Percentiles rank a stretch among this genome's conserved stretches.
These are phyloP conservation scores for Dynastes maya DNA, from an alignment of 2,888 invertebrate genomes.

Conservation along the genomic window DNA sequence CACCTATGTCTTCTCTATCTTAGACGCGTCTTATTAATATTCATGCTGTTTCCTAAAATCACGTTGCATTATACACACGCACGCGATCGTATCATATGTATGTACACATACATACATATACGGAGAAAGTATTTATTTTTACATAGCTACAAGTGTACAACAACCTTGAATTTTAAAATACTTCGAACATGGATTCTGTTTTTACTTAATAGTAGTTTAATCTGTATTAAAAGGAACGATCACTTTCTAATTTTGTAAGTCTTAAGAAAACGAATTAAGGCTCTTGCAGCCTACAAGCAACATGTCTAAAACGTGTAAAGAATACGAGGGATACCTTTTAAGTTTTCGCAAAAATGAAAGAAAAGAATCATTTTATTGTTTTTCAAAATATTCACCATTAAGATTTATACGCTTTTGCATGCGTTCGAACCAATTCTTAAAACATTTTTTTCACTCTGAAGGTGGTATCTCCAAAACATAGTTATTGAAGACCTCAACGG, in stretches of 20 bases:
- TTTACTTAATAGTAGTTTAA: not conserved
- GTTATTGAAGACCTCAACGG: too few species aligned
- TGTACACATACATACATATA: not conserved
- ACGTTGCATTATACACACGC: not conserved
- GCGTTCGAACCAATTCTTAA: too few species aligned
- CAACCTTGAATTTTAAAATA: conserved; percentile 12
- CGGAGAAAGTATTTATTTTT: conserved; percentile 5
- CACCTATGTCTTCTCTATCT: conserved; percentile 16
- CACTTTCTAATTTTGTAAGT: not conserved
- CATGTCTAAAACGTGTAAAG: too few species aligned
- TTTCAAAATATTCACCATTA: too few species aligned
- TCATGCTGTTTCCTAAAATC: conserved; percentile 16
- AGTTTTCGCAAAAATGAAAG: too few species aligned
- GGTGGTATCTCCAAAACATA: too few species aligned
- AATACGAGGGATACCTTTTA: too few species aligned
- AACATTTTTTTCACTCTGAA: too few species aligned
- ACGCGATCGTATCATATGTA: not conserved
- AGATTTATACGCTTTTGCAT: too few species aligned
- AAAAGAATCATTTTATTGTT: too few species aligned
- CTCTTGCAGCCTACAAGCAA: too few species aligned
- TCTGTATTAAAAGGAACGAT: too few species aligned
- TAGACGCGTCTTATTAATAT: conserved; percentile 18
- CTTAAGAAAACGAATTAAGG: not conserved
- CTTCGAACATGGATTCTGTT: not conserved
- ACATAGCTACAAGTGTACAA: not conserved